Conservation (phyloP, 1,140 invertebrate genomes). For the Eulimnadia texana region DNA sequence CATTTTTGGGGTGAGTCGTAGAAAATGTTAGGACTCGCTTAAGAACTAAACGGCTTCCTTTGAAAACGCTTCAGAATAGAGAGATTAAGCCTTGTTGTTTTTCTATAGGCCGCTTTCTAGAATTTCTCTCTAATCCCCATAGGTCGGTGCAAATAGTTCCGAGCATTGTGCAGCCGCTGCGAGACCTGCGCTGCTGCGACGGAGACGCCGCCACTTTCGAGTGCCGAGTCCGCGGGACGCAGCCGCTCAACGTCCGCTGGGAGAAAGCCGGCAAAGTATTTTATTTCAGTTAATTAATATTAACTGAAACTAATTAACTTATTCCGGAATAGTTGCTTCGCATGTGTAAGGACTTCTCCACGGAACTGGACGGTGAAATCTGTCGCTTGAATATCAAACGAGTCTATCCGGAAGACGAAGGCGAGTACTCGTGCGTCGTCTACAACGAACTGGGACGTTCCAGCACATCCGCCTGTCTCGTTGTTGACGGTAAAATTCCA, state of each 20-base stretch:
- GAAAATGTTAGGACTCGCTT: too few species aligned
- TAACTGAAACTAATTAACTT: background rate
- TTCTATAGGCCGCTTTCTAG: too few species aligned
- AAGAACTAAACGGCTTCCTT: too few species aligned
- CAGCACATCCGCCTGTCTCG: constrained; percentile 57
- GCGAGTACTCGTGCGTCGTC: constrained; percentile 72
- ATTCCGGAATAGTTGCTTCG: constrained; percentile 38
- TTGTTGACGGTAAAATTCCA: constrained; percentile 53
- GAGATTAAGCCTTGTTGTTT: too few species aligned
- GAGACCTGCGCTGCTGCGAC: constrained; percentile 62
- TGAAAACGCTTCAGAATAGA: too few species aligned
- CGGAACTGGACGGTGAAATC: constrained; percentile 44
- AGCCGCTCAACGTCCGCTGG: constrained; percentile 53
- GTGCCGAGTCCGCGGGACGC: constrained; percentile 46
- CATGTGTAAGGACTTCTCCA: constrained; percentile 49
- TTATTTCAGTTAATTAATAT: background rate
- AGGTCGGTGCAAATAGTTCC: constrained; percentile 61
- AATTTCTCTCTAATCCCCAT: too few species aligned
- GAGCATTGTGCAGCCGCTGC: constrained; percentile 46
- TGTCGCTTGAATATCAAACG: constrained; percentile 51
- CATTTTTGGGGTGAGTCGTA: too few species aligned
- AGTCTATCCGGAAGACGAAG: constrained; percentile 71
- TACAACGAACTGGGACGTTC: constrained; percentile 64
- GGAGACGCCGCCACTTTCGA: constrained; percentile 62
- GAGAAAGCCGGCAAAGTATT: constrained; percentile 59